These are phyloP conservation scores for Maniola jurtina DNA, from an alignment of 1,140 invertebrate species.

Conservation along the genomic window DNA sequence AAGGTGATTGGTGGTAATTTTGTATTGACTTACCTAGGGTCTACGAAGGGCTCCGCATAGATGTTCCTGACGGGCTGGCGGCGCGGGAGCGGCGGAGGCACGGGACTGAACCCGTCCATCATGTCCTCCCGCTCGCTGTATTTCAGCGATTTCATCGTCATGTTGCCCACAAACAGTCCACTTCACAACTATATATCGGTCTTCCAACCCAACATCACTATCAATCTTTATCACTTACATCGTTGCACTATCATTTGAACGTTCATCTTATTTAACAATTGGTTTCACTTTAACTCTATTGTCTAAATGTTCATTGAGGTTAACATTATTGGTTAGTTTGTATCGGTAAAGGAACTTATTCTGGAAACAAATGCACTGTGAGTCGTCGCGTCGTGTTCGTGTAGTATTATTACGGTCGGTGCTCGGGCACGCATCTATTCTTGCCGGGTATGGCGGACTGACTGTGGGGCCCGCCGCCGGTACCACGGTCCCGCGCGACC, in stretches of 20 bases:
- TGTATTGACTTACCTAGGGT: conserved; percentile 70
- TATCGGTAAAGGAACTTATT: conserved; percentile 24
- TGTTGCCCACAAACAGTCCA: conserved; percentile 58
- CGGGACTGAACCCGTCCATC: conserved; percentile 77
- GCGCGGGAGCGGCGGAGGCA: conserved; percentile 75
- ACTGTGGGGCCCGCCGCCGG: conserved; percentile 44
- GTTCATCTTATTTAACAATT: conserved; percentile 38
- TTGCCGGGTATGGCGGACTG: conserved; percentile 38
- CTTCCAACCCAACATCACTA: conserved; percentile 59
- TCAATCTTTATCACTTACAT: conserved; percentile 54
- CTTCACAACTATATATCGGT: conserved; percentile 57
- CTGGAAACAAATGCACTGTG: conserved; percentile 31
- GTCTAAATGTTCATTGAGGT: conserved; percentile 26
- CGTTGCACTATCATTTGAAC: conserved; percentile 43
- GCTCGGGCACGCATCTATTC: conserved; percentile 32
- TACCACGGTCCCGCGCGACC: conserved; percentile 40
- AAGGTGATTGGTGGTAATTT: background rate
- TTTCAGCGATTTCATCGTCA: conserved; percentile 79
- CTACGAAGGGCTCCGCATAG: conserved; percentile 78
- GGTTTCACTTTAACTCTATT: conserved; percentile 30
- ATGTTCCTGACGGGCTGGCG: conserved; percentile 77
- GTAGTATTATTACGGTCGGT: background rate
- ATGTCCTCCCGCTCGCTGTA: conserved; percentile 76
- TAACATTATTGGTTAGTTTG: conserved; percentile 9
- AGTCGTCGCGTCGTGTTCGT: conserved; percentile 7